Percentiles rank a stretch among this genome's conserved stretches.
phyloP scores from a whole-genome alignment of 2,797 vertebrate genomes.

The Paratrypauchen microcephalus region DNA sequence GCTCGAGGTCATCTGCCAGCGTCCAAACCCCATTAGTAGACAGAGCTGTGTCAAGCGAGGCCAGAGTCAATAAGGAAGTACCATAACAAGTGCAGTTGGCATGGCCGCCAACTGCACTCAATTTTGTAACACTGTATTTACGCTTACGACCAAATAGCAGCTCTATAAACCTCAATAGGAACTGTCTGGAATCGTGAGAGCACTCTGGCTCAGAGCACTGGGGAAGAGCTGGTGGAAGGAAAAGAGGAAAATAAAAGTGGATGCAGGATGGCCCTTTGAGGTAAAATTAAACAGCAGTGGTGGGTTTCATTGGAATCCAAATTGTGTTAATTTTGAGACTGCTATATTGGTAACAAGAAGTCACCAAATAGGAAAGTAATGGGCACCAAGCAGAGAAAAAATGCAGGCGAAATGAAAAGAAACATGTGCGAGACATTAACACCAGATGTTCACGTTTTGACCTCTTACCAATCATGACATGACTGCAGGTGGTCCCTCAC shows the following conservation, averaged over 20 bases:
- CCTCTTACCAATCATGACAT: slow-evolving; percentile 29
- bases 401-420: slow-evolving; percentile 26
- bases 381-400: slow-evolving; percentile 14
- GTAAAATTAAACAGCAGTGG: slow-evolving; percentile 17
- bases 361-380: neutral
- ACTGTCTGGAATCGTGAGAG: slow-evolving; percentile 39
- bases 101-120: slow-evolving; percentile 28
- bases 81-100: slow-evolving; percentile 42
- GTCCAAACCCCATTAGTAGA: slow-evolving; percentile 54
- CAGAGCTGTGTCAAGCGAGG: slow-evolving; percentile 45
- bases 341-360: neutral
- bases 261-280: slow-evolving; percentile 34
- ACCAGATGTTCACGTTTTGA: slow-evolving; percentile 56
- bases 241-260: slow-evolving; percentile 21
- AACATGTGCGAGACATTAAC: slow-evolving; percentile 45
- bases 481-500: slow-evolving; percentile 39
- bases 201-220: slow-evolving; percentile 22
- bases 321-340: slow-evolving; percentile 7
- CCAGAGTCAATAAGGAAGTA: slow-evolving; percentile 47
- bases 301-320: slow-evolving; percentile 3
- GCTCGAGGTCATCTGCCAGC: slow-evolving; percentile 33
- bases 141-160: slow-evolving; percentile 30
- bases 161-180: slow-evolving; percentile 25
- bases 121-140: slow-evolving; percentile 33
- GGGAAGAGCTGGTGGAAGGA: slow-evolving; percentile 11